Conservation (phyloP, 37 sponge, comb jelly and placozoan species). For the Ianthella basta region DNA sequence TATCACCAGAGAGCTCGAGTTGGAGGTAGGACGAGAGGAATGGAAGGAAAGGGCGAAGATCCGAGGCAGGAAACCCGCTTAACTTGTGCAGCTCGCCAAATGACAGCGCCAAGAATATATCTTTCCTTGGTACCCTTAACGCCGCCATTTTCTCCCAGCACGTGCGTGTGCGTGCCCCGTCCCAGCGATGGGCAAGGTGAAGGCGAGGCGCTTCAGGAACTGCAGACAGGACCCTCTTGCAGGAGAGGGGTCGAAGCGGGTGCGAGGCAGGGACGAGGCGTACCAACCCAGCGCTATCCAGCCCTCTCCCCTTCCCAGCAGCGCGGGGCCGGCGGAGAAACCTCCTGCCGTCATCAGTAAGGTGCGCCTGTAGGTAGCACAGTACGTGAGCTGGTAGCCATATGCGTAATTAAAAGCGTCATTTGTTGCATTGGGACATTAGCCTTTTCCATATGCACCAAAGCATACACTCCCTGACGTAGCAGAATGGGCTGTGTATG, state of each 20-base stretch:
- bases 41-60: conserved; percentile 71
- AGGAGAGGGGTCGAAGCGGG: not conserved
- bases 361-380: conserved; percentile 26
- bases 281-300: too few species aligned
- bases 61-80: conserved; percentile 2
- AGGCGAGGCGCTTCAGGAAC: conserved; percentile 19
- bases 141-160: conserved; percentile 6
- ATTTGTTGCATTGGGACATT: too few species aligned
- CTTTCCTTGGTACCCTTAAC: conserved; percentile 27
- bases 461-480: too few species aligned
- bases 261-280: too few species aligned
- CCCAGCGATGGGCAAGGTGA: conserved; percentile 19
- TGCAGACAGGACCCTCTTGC: not conserved
- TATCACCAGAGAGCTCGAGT: not conserved
- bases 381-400: conserved; percentile 46
- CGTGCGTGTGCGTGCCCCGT: too few species aligned
- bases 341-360: too few species aligned
- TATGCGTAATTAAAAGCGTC: too few species aligned
- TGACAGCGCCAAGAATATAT: conserved; percentile 49
- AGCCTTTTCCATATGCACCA: too few species aligned
- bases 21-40: conserved; percentile 10
- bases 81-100: conserved; percentile 47
- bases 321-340: too few species aligned
- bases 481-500: too few species aligned
- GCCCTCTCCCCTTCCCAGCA: too few species aligned